phyloP scores from a whole-genome alignment of 2,113 vertebrate species.

The Prionailurus bengalensis region DNA sequence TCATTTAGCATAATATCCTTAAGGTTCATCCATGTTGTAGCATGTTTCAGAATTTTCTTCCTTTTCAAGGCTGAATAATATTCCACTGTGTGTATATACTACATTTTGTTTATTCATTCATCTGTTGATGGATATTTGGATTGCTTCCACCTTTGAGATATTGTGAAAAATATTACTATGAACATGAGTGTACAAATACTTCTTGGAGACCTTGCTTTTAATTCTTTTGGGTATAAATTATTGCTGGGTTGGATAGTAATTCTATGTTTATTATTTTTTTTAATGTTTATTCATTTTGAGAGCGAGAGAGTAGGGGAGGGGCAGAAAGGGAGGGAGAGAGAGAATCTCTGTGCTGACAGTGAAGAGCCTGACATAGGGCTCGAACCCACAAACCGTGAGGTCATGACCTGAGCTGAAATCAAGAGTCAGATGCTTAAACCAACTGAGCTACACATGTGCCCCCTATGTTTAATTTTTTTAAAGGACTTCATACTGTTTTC shows the following conservation, averaged over 20 bases:
- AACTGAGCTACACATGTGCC: too few relatives aligned
- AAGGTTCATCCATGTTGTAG: neutral
- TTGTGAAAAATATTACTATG: neutral
- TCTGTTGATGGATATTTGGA: neutral
- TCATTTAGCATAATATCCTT: neutral
- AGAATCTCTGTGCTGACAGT: too few relatives aligned
- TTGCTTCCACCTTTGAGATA: neutral
- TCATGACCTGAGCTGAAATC: too few relatives aligned
- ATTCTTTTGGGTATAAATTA: neutral
- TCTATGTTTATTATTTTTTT: neutral
- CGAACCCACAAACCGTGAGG: too few relatives aligned
- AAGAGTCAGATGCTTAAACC: too few relatives aligned
- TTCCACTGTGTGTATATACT: neutral
- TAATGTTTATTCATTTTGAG: too few relatives aligned
- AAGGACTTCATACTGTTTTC: neutral
- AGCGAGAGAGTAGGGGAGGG: too few relatives aligned
- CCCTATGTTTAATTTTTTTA: slow-evolving; percentile 16
- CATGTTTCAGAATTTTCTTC: slow-evolving; percentile 45
- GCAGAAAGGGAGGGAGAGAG: too few relatives aligned
- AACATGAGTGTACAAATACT: neutral
- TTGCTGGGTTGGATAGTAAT: neutral
- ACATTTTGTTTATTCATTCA: neutral
- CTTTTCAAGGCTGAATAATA: neutral
- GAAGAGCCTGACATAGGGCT: too few relatives aligned
- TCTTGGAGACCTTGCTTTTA: slow-evolving; percentile 26